Conservation (phyloP, 2,113 vertebrate species). For the Tragelaphus strepsiceros region DNA sequence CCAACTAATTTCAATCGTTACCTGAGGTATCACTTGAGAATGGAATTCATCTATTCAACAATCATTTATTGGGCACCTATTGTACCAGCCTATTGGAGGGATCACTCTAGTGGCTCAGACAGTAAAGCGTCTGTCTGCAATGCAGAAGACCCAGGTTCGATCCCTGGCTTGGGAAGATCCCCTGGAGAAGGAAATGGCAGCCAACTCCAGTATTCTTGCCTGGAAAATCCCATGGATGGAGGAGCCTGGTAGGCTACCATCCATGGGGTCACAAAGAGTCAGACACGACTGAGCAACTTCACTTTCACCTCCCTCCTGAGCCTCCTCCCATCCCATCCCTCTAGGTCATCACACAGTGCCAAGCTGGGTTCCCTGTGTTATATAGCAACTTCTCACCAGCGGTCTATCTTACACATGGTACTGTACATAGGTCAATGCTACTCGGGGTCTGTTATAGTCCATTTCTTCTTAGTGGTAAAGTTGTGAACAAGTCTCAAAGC, state of each 20-base stretch:
- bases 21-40: not conserved
- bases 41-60: not conserved
- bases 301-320: not conserved
- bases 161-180: not conserved
- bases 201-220: not conserved
- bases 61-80: not conserved
- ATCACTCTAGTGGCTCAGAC: not conserved
- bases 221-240: not conserved
- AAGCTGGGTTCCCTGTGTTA: not conserved
- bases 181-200: not conserved
- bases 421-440: not conserved
- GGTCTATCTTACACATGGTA: not conserved
- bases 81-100: not conserved
- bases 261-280: not conserved
- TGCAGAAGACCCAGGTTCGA: not conserved
- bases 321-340: not conserved
- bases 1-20: not conserved
- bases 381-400: not conserved
- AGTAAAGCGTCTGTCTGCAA: not conserved
- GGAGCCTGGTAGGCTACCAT: not conserved
- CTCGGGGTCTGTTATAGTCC: not conserved
- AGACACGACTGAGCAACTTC: not conserved
- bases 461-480: not conserved
- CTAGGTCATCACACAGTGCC: not conserved
- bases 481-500: not conserved